Evolutionary conservation across 2,888 invertebrate genomes (phyloP).

Genomic region (Mesorhabditis sp.): DNA sequence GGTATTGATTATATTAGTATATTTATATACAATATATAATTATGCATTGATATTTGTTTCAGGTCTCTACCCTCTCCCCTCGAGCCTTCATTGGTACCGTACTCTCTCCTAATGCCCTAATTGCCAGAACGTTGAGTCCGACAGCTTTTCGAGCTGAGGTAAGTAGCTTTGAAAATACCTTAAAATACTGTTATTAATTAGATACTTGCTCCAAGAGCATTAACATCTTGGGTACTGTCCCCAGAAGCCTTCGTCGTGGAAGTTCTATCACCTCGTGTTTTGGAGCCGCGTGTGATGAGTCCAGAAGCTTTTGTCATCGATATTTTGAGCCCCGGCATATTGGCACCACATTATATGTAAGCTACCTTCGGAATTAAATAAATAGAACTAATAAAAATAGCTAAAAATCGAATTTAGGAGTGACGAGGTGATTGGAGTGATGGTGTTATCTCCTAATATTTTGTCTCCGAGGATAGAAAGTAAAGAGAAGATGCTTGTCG

Average conservation of each 20-base stretch:
- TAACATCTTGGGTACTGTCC: constrained; percentile 45
- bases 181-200: background rate
- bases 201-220: constrained; percentile 41
- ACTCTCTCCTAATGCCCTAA: constrained; percentile 46
- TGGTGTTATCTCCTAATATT: constrained; percentile 48
- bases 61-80: constrained; percentile 41
- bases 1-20: background rate
- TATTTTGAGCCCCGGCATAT: constrained; percentile 46
- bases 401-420: background rate
- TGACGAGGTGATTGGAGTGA: constrained; percentile 34
- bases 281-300: constrained; percentile 45
- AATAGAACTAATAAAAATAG: background rate
- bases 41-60: constrained; percentile 7
- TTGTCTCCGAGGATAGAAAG: constrained; percentile 44
- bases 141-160: constrained; percentile 46
- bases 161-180: background rate
- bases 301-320: constrained; percentile 50
- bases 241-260: constrained; percentile 46
- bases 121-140: constrained; percentile 45
- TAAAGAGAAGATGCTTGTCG: constrained; percentile 40
- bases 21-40: background rate
- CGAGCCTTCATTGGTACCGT: constrained; percentile 52
- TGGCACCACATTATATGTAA: background rate
- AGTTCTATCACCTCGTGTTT: constrained; percentile 39
- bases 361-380: background rate